These are phyloP conservation scores for Hydrozoanthus tunicans DNA, from an alignment of 64 coral and sea anemone genomes.

Conservation along the genomic window DNA sequence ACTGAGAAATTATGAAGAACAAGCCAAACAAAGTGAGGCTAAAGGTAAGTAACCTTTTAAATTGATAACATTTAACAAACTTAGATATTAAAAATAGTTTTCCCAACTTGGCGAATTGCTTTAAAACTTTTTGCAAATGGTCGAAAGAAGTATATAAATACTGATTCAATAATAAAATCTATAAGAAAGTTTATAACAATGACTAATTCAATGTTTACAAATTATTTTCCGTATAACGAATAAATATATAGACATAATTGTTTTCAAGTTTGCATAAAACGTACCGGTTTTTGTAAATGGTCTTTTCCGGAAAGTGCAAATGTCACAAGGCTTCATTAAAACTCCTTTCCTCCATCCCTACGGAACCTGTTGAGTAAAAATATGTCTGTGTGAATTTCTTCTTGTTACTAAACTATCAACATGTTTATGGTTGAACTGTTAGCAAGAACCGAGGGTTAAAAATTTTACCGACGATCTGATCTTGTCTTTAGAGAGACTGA, in stretches of 20 bases:
- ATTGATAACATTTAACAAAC: background rate
- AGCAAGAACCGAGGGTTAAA: no score
- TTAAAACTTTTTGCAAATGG: no score
- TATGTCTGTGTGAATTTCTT: no score
- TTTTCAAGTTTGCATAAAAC: background rate
- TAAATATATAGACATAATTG: no score
- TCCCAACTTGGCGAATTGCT: no score
- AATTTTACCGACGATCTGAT: no score
- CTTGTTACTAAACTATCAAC: no score
- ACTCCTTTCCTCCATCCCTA: background rate
- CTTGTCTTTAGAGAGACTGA: no score
- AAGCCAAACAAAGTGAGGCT: background rate
- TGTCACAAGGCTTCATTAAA: background rate
- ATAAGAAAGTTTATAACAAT: background rate
- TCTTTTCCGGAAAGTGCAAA: background rate
- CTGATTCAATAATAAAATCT: no score
- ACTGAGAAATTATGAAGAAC: conserved; percentile 9
- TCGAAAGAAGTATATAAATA: no score
- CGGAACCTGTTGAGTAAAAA: background rate
- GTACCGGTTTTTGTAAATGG: background rate
- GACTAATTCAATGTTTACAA: background rate
- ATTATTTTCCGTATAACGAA: no score
- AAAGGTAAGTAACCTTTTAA: background rate
- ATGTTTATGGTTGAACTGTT: no score
- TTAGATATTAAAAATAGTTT: background rate